A percentile compares a stretch with the other conserved stretches of the same genome.
Evolutionary conservation across 35 echinoderm and acorn worm genomes (phyloP).

Genomic region (Eucidaris tribuloides): DNA sequence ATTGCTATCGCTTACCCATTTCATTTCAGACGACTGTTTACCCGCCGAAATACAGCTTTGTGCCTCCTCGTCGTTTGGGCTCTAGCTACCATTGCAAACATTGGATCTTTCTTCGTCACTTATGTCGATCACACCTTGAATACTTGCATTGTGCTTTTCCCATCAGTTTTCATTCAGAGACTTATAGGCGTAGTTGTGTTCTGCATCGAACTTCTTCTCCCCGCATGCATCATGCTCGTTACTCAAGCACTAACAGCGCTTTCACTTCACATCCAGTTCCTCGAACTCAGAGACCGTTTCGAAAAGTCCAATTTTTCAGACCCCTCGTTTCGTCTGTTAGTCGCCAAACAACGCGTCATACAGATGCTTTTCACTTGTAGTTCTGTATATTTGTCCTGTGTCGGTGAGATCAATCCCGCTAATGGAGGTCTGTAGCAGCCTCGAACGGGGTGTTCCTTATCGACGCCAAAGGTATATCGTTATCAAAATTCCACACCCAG

Average conservation of each 20-base stretch:
- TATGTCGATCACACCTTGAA: background rate
- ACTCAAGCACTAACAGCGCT: background rate
- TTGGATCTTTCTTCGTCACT: background rate
- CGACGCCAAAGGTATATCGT: too few species aligned
- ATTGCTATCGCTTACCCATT: constrained; percentile 62
- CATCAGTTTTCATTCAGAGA: background rate
- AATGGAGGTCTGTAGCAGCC: too few species aligned
- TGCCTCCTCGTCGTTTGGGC: background rate
- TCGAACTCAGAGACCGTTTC: background rate
- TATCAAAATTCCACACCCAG: too few species aligned
- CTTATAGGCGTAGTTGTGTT: background rate
- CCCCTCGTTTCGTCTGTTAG: background rate
- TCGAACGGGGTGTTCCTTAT: too few species aligned
- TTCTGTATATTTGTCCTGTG: background rate
- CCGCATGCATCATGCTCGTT: background rate
- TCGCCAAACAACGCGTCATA: background rate
- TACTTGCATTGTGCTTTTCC: background rate
- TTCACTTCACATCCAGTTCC: background rate
- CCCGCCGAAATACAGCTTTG: background rate
- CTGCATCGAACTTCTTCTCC: background rate
- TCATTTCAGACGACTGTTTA: constrained; percentile 49
- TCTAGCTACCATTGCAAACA: background rate
- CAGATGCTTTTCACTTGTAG: background rate
- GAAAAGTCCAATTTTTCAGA: background rate
- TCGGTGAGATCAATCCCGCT: too few species aligned